Evolutionary conservation across 1,140 invertebrate species (phyloP), one percentile per base, ranked within the genome.

Genomic region (Rhynchophorus ferrugineus): DNA sequence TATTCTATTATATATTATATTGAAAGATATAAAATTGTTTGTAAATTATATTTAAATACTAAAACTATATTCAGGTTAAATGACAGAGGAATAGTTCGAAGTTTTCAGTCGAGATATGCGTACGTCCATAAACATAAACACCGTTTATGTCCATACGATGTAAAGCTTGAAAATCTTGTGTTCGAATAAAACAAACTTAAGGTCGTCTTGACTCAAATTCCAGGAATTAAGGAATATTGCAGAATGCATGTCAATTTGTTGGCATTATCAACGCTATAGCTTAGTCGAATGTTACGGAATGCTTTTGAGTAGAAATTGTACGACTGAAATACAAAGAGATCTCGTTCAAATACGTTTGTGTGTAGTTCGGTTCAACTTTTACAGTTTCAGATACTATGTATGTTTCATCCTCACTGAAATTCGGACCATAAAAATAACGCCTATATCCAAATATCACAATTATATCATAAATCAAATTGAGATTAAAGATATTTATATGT

Each of bases 171-270:
- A 41, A 41, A 5, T 18, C 18, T 18, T 21, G 19, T 14, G 13
- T 43, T 42, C n/a, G 36, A 51, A 44, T 51, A 43, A 44, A 24
- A 36, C 22, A 38, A 51, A 51, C 49, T 51, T 44, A 39, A 43
- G 42, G 49, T 13, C 36, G 35, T 18, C 3, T 24, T 13, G 39
- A 29, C 33, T 24, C 16, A 37, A 48, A 44, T 51, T 42, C 49
- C 41, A 17, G 49, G 35, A 51, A 44, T 51, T 44, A 44, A 51
- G 49, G 49, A 51, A 51, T 51, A 51, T 51, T 51, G 49, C 42
- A 51, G 49, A 51, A 51, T 51, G 49, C 49, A 51, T 51, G 49
- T 51, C 49, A 51, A 51, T 51, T 51, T 44, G 49, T 39, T 44
- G 49, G 49, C 49, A 44, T 8, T 44, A 39, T 51, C 49, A 51